Evolutionary conservation across 1,140 invertebrate species (phyloP), one percentile per base, ranked within the genome.

Genomic region (Formica selysi): DNA sequence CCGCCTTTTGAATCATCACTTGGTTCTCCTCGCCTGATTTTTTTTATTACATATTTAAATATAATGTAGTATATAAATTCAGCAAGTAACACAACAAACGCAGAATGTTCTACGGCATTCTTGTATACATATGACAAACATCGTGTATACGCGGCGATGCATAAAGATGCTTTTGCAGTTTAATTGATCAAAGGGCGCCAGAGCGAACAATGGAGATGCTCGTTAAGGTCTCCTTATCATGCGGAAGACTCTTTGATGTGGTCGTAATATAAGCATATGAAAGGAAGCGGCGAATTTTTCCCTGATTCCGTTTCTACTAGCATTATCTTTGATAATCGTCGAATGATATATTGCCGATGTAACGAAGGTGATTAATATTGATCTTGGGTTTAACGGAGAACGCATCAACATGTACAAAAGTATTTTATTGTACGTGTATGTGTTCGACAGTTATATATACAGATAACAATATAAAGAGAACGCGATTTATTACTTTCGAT

Each of bases 101-200:
- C 32, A 5, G 51, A 51, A 32, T 19, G n/a, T 67, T 16, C 5
- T 5, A 10, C 57, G 19, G 16, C 26, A 7, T 22, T 44, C n/a
- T 11, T 29, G 11, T 54, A 48, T 70, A 70, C 19, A 6, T 54
- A 48, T 70, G 57, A 38, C n/a, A 19, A 67, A 65, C 22, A 70
- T 22, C 48, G 22, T 29, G 22, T 57, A 26, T 48, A 57, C 7
- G 16, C 16, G 48, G 22, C 68, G 29, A 80, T n/a, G 22, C 10
- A 41, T 44, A 70, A 38, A 64, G 36, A 70, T 80, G 48, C n/a
- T 70, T 57, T 13, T 57, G 26, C 29, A 61, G 38, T 13, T 85
- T 76, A 67, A 67, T 59, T 89, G 88, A 87, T 90, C 86, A 89
- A 90, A 90, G 73, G 61, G 48, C 73, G 65, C 48, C n/a, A 57